Evolutionary conservation across 2,888 invertebrate species (phyloP), one percentile per base, ranked within the genome.

Genomic region (Aplocera efformata): DNA sequence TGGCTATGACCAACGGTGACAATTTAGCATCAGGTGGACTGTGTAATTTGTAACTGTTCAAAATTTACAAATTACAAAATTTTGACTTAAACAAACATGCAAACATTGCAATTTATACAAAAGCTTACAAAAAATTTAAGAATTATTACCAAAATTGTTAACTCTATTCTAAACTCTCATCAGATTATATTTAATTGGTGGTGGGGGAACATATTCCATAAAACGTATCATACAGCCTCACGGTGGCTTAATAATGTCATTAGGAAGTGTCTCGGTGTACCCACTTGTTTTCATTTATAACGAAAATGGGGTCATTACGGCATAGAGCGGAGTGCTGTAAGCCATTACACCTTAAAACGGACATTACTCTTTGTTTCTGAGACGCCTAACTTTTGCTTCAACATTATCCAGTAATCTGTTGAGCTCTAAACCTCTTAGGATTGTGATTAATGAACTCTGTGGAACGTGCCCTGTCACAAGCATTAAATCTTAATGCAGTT

Each of bases 281-380:
- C 73, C 72, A 79, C 75, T 77, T 77, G 74, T 78, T 76, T 76
- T 77, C 78, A 77, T 79, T 79, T 79, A 65, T 68, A 63, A 61
- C 58, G 60, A 58, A 52, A 74, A 77, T 76, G 73, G 73, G 60
- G 72, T 78, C 79, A 73, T 78, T 79, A 78, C 58, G 48, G 65
- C 67, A 76, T 77, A 79, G 75, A 76, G 78, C 76, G 67, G 67
- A 78, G 73, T 73, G 74, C 60, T 75, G 75, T 74, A 67, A 56
- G 56, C 72, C 70, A 74, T 75, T 75, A 74, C 52, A 67, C 63
- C 68, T 68, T 67, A 65, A 67, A 69, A 59, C 60, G 64, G 51
- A 56, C 74, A 76, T 76, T 75, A 76, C 60, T 76, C 74, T 71
- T 71, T 64, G 62, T 73, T 70, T 73, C 67, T 58, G 48, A 59